phyloP scores from a whole-genome alignment of 2,888 invertebrate genomes.

The Slavum lentiscoides region DNA sequence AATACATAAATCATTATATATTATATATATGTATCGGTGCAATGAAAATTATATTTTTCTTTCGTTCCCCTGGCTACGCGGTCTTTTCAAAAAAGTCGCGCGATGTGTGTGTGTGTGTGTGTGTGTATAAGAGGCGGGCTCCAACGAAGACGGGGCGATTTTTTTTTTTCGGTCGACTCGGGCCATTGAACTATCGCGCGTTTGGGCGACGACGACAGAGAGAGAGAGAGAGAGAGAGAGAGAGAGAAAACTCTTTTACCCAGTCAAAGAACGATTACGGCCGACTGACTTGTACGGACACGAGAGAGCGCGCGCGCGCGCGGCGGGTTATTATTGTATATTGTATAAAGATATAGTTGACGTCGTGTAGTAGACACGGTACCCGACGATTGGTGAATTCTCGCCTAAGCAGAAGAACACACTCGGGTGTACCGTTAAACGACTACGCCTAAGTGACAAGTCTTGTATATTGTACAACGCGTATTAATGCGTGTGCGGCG shows the following conservation, averaged over 20 bases:
- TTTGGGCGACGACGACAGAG: constrained; percentile 3
- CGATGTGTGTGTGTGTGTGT: too few species aligned
- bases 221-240: neutral
- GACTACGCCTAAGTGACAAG: constrained; percentile 3
- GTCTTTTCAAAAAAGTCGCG: too few species aligned
- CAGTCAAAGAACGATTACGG: constrained; percentile 5
- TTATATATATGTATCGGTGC: too few species aligned
- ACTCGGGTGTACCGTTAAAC: constrained; percentile 30
- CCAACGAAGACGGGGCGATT: neutral
- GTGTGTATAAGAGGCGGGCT: too few species aligned
- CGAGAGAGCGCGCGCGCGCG: neutral
- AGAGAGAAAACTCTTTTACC: neutral
- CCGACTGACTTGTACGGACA: neutral
- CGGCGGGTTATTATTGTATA: neutral
- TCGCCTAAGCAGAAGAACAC: neutral
- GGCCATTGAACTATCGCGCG: constrained; percentile 9
- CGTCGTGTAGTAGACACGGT: neutral
- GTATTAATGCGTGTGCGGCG: neutral
- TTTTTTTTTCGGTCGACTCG: neutral
- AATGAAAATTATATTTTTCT: too few species aligned
- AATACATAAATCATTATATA: too few species aligned
- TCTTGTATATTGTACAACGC: neutral
- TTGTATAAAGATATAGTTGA: constrained; percentile 3
- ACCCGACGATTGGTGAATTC: constrained; percentile 25
- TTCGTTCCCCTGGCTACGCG: neutral